Conservation (phyloP, 2,113 vertebrate genomes). For the Ardeotis arabs region DNA sequence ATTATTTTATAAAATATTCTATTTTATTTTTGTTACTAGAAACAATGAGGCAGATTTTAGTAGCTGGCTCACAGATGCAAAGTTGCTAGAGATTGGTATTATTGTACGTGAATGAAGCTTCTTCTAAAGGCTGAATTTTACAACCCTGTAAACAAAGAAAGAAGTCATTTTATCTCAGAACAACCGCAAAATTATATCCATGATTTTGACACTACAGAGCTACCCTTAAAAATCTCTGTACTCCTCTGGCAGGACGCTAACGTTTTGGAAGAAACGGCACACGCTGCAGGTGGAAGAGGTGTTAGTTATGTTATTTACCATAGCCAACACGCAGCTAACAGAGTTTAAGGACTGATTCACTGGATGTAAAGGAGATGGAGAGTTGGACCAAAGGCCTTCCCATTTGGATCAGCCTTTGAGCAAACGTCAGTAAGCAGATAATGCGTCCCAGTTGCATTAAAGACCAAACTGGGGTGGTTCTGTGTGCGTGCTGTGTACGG, state of each 20-base stretch:
- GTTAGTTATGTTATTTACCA: neutral
- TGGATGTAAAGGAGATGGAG: neutral
- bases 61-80: neutral
- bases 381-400: neutral
- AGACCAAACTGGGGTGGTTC: rapidly evolving
- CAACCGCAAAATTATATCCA: neutral
- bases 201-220: neutral
- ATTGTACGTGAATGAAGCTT: neutral
- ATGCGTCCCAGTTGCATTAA: neutral
- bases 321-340: rapidly evolving
- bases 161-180: neutral
- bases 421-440: neutral
- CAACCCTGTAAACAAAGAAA: neutral
- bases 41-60: neutral
- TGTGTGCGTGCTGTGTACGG: neutral
- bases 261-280: rapidly evolving
- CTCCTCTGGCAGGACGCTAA: neutral
- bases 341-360: neutral
- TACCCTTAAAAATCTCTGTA: neutral
- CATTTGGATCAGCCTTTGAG: neutral
- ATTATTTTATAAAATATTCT: neutral
- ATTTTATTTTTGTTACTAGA: neutral
- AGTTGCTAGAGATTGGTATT: neutral
- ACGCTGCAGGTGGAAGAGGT: neutral
- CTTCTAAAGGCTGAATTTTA: neutral